Conservation (phyloP, 2,888 invertebrate species). For the Desoria tigrina region DNA sequence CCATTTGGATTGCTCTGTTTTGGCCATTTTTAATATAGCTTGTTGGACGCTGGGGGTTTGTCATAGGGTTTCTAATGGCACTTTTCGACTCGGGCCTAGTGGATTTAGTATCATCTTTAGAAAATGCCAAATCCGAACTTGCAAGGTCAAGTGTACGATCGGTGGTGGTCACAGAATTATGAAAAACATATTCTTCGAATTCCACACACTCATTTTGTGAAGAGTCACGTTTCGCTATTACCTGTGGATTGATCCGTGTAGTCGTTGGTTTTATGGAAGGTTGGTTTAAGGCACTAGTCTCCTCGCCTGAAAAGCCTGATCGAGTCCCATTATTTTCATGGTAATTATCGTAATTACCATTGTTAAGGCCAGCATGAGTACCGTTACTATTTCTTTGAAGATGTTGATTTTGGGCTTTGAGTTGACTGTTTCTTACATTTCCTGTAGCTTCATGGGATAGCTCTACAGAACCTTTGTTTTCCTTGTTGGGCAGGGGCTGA, state of each 20-base stretch:
- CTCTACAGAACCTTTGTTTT: conserved; percentile 15
- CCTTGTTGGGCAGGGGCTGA: conserved; percentile 18
- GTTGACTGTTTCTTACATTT: neutral
- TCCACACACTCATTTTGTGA: conserved; percentile 13
- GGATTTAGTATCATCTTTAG: neutral
- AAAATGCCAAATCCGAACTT: neutral
- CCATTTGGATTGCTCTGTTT: neutral
- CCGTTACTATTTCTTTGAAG: neutral
- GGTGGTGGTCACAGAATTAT: neutral
- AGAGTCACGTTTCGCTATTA: neutral
- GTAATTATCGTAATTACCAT: conserved; percentile 18
- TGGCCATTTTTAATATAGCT: conserved; percentile 17
- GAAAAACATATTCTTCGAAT: conserved; percentile 29
- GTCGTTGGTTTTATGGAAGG: neutral
- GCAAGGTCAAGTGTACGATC: neutral
- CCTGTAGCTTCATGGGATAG: neutral
- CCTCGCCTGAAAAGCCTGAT: neutral
- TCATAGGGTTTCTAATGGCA: conserved; percentile 4
- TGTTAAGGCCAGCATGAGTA: conserved; percentile 4
- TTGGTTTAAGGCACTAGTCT: neutral
- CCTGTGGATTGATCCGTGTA: neutral
- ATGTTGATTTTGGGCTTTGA: neutral
- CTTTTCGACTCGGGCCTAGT: too few relatives aligned
- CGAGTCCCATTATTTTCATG: conserved; percentile 16
- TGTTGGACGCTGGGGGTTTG: neutral